Evolutionary conservation across 1,140 invertebrate species (phyloP), one percentile per base, ranked within the genome.

Genomic region (Procambarus clarkii): DNA sequence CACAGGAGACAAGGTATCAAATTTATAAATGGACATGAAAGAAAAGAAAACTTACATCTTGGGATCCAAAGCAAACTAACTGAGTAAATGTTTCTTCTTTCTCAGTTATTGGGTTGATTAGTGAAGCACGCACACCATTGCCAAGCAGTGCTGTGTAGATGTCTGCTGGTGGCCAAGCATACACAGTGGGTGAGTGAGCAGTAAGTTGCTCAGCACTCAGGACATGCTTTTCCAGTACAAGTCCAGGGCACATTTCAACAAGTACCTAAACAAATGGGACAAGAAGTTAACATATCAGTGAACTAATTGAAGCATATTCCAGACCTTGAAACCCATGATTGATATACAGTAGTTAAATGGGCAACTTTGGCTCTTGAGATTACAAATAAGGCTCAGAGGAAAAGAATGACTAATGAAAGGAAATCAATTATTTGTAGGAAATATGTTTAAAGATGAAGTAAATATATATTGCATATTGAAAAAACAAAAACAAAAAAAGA

Each of bases 21-120:
- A 34, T 34, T 34, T 34, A 34, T 34, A 34, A 34, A 34, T 34
- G 34, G 34, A 34, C 34, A 34, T 34, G 34, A 34, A 34, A 34
- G 34, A 34, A 34, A 34, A 54, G 13, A 54, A 58, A 71, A 85
- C 93, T 94, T 9, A 96, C 94, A 92, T 95, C 95, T 81, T 95
- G 94, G 45, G 95, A 95, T 92, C 96, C 96, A 94, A 97, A 97
- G 86, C 96, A 96, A 24, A 97, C 95, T 91, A 97, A 94, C 90
- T 97, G 95, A 84, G 96, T 95, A 34, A 97, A 95, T 77, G 96
- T 95, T 94, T 97, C 97, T 54, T 95, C 95, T 86, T 94, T 95
- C 9, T 95, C 95, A 34, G 96, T 95, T 77, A 96, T 95, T 3
- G 96, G 95, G 94, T 96, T 96, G 81, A 95, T 94, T 80, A 97